Evolutionary conservation across 1,140 invertebrate genomes (phyloP).

Genomic region (Himalopsyche phryganea): DNA sequence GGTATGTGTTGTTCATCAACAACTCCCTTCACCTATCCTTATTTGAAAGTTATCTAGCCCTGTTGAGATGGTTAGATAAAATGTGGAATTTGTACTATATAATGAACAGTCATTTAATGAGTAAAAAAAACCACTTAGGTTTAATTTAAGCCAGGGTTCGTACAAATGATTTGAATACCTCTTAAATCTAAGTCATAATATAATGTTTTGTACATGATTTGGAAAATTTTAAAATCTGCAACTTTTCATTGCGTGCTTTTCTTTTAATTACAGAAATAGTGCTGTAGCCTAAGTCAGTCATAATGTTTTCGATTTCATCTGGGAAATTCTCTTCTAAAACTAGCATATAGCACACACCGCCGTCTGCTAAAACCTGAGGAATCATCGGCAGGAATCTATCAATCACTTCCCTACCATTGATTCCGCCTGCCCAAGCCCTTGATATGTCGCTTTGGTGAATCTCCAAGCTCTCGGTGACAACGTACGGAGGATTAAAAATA

Average conservation of each 20-base stretch:
- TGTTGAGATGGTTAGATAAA: no score
- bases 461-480: constrained; percentile 77
- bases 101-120: no score
- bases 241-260: constrained; percentile 67
- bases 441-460: constrained; percentile 57
- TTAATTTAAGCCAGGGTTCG: no score
- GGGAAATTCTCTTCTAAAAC: constrained; percentile 83
- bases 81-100: no score
- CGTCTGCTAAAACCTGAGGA: constrained; percentile 62
- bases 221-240: constrained; percentile 62
- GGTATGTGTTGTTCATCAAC: no score
- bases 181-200: no score
- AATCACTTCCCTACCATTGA: constrained; percentile 74
- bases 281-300: constrained; percentile 58
- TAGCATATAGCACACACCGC: constrained; percentile 81
- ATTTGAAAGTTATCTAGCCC: no score
- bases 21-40: no score
- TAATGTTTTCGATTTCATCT: constrained; percentile 63
- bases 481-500: constrained; percentile 97
- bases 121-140: no score
- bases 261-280: constrained; percentile 63
- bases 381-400: constrained; percentile 70
- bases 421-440: constrained; percentile 82
- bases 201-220: constrained; percentile 36
- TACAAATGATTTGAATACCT: no score